These are phyloP conservation scores for Mastomys coucha DNA, from an alignment of 2,113 vertebrate genomes.

Conservation along the genomic window DNA sequence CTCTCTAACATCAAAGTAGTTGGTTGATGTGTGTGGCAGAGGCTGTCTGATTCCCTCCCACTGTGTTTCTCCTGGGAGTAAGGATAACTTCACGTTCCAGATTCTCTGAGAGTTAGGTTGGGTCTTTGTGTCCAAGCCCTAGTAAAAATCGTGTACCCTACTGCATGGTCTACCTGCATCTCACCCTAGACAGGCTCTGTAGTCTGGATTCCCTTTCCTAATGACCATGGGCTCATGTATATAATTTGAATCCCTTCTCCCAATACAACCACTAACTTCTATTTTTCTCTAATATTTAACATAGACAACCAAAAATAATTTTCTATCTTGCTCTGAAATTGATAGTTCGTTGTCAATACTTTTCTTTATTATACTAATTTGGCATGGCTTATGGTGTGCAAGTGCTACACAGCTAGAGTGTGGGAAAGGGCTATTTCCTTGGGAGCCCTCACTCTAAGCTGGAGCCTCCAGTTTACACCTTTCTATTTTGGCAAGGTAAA, in stretches of 20 bases:
- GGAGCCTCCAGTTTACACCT: not conserved
- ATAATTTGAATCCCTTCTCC: not conserved
- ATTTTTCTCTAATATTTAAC: not conserved
- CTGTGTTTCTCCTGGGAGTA: not conserved
- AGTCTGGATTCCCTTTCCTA: not conserved
- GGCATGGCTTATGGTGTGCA: not conserved
- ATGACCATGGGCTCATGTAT: not conserved
- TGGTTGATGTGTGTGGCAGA: not conserved
- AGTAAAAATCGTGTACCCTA: not conserved
- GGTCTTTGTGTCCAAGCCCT: not conserved
- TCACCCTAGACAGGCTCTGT: not conserved
- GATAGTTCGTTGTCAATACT: not conserved
- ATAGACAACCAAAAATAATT: not conserved
- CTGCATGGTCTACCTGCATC: not conserved
- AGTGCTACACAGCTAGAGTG: not conserved
- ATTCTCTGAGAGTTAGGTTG: not conserved
- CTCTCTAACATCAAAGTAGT: not conserved
- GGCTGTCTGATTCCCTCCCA: not conserved
- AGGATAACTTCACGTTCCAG: not conserved
- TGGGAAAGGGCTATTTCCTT: not conserved
- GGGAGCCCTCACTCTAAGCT: not conserved
- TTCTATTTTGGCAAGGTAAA: not conserved
- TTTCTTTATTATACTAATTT: not conserved
- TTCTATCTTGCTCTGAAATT: not conserved
- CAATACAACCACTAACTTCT: not conserved